phyloP scores from a whole-genome alignment of 2,113 vertebrate species.

The Brachirus orientalis region DNA sequence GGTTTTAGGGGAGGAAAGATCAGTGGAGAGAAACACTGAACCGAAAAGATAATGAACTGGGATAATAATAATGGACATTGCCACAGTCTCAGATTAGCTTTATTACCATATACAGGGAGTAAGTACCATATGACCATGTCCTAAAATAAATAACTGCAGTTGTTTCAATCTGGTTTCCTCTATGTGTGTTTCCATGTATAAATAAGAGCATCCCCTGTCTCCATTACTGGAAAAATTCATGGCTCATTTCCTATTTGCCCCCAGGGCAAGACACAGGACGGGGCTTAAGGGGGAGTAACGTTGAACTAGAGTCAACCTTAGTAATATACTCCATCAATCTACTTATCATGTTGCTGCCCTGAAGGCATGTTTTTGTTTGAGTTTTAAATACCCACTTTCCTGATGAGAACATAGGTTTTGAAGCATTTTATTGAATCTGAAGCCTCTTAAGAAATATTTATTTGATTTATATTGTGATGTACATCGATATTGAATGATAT shows the following conservation, averaged over 20 bases:
- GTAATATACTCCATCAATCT: slow-evolving; percentile 57
- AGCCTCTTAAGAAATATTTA: too few species aligned
- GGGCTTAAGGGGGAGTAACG: slow-evolving; percentile 28
- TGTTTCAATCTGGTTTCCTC: slow-evolving; percentile 11
- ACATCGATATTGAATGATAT: too few species aligned
- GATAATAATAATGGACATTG: slow-evolving; percentile 1
- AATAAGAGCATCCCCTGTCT: slow-evolving; percentile 36
- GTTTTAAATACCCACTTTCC: too few species aligned
- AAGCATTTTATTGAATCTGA: too few species aligned
- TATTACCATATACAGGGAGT: background rate
- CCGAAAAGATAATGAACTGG: slow-evolving; percentile 12
- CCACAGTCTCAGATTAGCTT: slow-evolving; percentile 2
- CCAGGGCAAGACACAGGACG: slow-evolving; percentile 17
- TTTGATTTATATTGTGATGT: too few species aligned
- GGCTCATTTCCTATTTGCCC: slow-evolving; percentile 55
- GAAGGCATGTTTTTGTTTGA: background rate
- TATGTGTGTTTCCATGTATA: slow-evolving; percentile 28
- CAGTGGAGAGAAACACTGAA: slow-evolving; percentile 14
- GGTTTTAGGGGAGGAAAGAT: slow-evolving; percentile 27
- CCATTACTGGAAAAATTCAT: slow-evolving; percentile 64
- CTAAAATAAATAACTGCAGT: slow-evolving; percentile 29
- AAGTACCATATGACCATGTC: slow-evolving; percentile 8
- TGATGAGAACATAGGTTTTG: too few species aligned
- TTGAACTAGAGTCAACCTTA: slow-evolving; percentile 3
- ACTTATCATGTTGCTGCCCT: slow-evolving; percentile 9